Evolutionary conservation across 2,888 invertebrate genomes (phyloP).

Genomic region (Drosophila lacicola): DNA sequence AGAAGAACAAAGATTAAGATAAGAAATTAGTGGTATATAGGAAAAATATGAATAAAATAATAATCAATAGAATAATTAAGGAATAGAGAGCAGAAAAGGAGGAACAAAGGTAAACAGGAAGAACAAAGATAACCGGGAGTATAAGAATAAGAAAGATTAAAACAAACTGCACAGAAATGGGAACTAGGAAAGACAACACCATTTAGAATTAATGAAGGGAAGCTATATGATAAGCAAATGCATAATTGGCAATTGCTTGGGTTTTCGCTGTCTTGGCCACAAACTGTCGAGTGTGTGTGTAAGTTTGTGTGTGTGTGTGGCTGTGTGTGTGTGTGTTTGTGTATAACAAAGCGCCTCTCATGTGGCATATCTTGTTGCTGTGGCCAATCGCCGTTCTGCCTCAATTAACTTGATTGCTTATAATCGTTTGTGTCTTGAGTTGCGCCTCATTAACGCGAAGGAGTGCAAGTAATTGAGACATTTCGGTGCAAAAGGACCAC

Average conservation of each 20-base stretch:
- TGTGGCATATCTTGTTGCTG: neutral
- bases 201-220: too few species aligned
- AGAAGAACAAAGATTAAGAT: neutral
- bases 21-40: neutral
- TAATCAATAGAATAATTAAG: too few species aligned
- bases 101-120: neutral
- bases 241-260: conserved; percentile 49
- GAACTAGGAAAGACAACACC: too few species aligned
- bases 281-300: conserved; percentile 9
- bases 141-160: too few species aligned
- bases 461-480: conserved; percentile 28
- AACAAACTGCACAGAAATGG: neutral
- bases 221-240: too few species aligned
- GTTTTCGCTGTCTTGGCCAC: conserved; percentile 8
- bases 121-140: neutral
- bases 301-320: conserved; percentile 9
- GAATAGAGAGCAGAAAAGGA: too few species aligned
- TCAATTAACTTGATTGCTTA: conserved; percentile 64
- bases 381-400: conserved; percentile 36
- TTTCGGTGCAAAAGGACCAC: conserved; percentile 22
- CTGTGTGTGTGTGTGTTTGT: conserved; percentile 33
- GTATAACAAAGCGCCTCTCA: conserved; percentile 14
- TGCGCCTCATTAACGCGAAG: conserved; percentile 12
- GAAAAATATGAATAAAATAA: neutral
- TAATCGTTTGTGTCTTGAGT: conserved; percentile 28